Percentiles rank a stretch among this genome's conserved stretches.
Conservation (phyloP, 2,113 vertebrate species). For the Lepus americanus region DNA sequence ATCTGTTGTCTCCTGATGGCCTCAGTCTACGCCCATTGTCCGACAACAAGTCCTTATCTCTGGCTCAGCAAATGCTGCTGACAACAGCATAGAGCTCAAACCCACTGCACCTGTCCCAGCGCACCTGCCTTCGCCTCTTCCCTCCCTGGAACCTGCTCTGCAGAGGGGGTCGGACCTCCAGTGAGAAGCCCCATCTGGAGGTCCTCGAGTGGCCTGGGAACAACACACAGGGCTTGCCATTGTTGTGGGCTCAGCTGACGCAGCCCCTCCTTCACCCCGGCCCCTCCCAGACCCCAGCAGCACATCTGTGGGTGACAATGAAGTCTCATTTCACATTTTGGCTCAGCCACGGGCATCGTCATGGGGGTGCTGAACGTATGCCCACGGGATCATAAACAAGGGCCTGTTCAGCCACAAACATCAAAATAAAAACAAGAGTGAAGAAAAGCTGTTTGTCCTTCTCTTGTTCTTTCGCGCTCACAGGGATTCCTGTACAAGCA, state of each 20-base stretch:
- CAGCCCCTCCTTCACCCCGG: background rate
- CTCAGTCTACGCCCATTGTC: background rate
- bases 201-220: background rate
- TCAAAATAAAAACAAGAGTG: background rate
- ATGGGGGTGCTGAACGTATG: conserved; percentile 16
- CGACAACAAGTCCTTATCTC: background rate
- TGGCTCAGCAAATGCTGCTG: background rate
- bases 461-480: background rate
- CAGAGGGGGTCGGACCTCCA: background rate
- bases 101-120: background rate
- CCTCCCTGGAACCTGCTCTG: background rate
- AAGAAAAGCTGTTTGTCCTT: conserved; percentile 2
- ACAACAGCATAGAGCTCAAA: background rate
- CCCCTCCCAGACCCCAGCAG: background rate
- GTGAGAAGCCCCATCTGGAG: conserved; percentile 2
- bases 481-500: background rate
- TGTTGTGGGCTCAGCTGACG: background rate
- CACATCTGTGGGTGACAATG: conserved; percentile 75
- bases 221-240: background rate
- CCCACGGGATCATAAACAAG: conserved; percentile 40
- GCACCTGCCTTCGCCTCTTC: background rate
- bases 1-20: conserved; percentile 14
- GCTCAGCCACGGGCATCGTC: background rate
- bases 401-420: conserved; percentile 28
- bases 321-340: conserved; percentile 53